phyloP scores from a whole-genome alignment of 2,113 vertebrate species.

The Pica pica region DNA sequence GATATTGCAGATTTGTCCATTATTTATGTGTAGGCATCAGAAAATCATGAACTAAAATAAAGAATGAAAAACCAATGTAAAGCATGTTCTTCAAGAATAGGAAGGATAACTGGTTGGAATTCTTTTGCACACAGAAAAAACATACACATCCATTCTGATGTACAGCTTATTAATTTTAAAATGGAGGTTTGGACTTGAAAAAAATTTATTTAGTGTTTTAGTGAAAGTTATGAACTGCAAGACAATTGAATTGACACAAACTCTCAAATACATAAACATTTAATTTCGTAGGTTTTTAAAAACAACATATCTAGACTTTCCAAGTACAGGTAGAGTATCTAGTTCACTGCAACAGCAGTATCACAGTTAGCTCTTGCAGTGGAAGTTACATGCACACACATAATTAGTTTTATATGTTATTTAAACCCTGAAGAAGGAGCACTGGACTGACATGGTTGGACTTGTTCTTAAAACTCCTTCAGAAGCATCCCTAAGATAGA shows the following conservation, averaged over 20 bases:
- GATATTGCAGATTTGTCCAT: neutral
- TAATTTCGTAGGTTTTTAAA: neutral
- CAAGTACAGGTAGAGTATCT: neutral
- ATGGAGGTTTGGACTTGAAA: neutral
- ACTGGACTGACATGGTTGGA: neutral
- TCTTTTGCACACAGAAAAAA: neutral
- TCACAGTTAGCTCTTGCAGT: neutral
- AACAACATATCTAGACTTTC: neutral
- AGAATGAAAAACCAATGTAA: neutral
- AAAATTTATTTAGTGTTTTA: neutral
- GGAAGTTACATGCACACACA: neutral
- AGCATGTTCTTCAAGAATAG: neutral
- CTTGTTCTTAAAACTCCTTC: neutral
- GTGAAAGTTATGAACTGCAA: neutral
- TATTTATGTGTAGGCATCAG: neutral
- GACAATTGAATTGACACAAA: neutral
- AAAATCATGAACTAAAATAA: neutral
- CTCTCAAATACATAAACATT: neutral
- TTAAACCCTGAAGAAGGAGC: neutral
- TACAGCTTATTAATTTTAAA: neutral
- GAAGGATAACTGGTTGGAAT: neutral
- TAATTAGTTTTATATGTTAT: neutral
- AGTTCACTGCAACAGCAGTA: neutral
- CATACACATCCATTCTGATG: neutral
- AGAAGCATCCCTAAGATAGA: neutral